phyloP scores from a whole-genome alignment of 2,888 invertebrate genomes.

The Tachina fera region DNA sequence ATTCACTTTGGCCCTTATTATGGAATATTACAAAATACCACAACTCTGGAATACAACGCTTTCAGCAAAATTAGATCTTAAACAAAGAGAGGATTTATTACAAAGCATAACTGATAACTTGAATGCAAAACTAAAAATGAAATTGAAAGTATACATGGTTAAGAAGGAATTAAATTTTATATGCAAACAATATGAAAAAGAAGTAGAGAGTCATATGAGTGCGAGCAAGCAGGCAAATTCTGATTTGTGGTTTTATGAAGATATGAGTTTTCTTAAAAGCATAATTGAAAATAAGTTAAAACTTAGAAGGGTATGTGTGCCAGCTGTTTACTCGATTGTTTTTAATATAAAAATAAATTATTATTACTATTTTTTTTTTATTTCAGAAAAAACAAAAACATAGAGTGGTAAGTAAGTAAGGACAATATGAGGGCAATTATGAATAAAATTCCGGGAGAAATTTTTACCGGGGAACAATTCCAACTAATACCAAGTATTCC shows the following conservation, averaged over 20 bases:
- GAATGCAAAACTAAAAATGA: conserved; percentile 46
- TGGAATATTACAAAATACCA: conserved; percentile 55
- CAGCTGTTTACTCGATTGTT: background rate
- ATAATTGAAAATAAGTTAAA: conserved; percentile 63
- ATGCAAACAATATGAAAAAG: conserved; percentile 65
- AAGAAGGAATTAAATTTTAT: conserved; percentile 61
- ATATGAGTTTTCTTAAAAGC: conserved; percentile 65
- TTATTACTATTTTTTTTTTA: background rate
- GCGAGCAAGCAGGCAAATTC: conserved; percentile 9
- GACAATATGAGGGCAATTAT: background rate
- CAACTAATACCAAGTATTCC: too few species aligned
- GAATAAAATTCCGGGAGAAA: too few species aligned
- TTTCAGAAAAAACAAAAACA: conserved; percentile 60
- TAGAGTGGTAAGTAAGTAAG: conserved; percentile 63
- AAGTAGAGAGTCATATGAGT: conserved; percentile 47
- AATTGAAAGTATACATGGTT: conserved; percentile 58
- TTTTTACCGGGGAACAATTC: too few species aligned
- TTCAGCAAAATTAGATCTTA: conserved; percentile 35
- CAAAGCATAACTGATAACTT: conserved; percentile 55
- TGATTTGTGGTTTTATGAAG: conserved; percentile 66
- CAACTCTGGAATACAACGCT: conserved; percentile 64
- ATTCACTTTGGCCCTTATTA: conserved; percentile 54
- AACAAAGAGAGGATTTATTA: conserved; percentile 57
- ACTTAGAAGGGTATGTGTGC: conserved; percentile 56
- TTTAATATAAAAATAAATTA: background rate